Conservation (phyloP, 2,888 invertebrate genomes). For the Polylopha cassiicola region DNA sequence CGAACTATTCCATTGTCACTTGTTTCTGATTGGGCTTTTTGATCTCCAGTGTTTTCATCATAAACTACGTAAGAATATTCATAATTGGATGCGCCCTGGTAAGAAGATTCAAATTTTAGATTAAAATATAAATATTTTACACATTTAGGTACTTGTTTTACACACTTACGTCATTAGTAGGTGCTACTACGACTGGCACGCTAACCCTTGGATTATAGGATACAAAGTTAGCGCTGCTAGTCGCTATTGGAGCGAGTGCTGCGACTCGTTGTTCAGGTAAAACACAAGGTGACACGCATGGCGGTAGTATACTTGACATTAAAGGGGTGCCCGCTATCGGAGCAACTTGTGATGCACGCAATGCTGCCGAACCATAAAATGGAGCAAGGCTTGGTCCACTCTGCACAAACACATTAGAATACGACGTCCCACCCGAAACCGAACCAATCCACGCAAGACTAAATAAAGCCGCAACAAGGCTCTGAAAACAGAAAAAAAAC, state of each 20-base stretch:
- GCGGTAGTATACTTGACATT: slow-evolving; percentile 36
- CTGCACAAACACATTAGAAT: slow-evolving; percentile 59
- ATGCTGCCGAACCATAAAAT: slow-evolving; percentile 45
- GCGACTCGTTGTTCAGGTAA: slow-evolving; percentile 40
- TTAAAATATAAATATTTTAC: background rate
- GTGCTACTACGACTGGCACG: slow-evolving; percentile 44
- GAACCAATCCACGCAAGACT: slow-evolving; percentile 32
- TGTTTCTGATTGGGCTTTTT: slow-evolving; percentile 69
- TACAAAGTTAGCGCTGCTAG: slow-evolving; percentile 43
- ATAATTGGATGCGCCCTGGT: slow-evolving; percentile 47
- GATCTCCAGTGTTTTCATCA: slow-evolving; percentile 74
- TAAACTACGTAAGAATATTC: slow-evolving; percentile 74
- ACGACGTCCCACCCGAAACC: slow-evolving; percentile 39
- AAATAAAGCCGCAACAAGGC: slow-evolving; percentile 31
- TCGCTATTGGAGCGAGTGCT: slow-evolving; percentile 36
- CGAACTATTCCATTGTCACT: slow-evolving; percentile 73
- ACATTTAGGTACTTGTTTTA: background rate
- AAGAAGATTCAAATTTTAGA: slow-evolving; percentile 16
- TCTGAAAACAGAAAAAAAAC: no score
- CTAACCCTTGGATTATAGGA: slow-evolving; percentile 43
- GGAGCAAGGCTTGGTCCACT: slow-evolving; percentile 40
- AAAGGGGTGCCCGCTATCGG: slow-evolving; percentile 42
- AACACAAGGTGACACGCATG: slow-evolving; percentile 57
- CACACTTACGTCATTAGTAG: slow-evolving; percentile 46
- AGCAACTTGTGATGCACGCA: slow-evolving; percentile 38